Conservation (phyloP, 2,113 vertebrate species). For the Ceyx cyanopectus region DNA sequence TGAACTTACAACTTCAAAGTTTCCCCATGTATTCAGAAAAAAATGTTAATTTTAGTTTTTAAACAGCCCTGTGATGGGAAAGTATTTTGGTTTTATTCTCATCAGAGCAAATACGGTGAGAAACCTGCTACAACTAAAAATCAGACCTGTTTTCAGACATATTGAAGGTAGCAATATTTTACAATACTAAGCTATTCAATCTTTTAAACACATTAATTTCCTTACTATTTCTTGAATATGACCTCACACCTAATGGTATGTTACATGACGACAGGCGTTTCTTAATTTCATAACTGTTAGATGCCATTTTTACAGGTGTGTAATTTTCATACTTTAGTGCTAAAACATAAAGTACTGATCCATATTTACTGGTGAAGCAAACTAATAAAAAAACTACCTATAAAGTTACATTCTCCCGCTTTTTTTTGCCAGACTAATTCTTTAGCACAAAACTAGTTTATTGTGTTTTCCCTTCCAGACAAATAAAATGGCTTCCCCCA, state of each 20-base stretch:
- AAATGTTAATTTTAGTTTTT: slow-evolving; percentile 65
- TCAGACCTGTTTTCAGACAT: slow-evolving; percentile 61
- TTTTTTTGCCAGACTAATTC: slow-evolving; percentile 73
- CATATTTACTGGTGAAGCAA: slow-evolving; percentile 75
- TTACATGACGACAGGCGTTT: slow-evolving; percentile 72
- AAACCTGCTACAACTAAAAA: slow-evolving; percentile 33
- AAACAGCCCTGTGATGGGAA: slow-evolving; percentile 49
- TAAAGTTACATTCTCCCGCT: slow-evolving; percentile 74
- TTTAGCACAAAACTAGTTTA: slow-evolving; percentile 56
- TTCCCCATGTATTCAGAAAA: slow-evolving; percentile 67
- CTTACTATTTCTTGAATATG: slow-evolving; percentile 68
- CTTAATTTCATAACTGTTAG: slow-evolving; percentile 77
- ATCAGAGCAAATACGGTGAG: slow-evolving; percentile 52
- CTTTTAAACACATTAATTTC: slow-evolving; percentile 71
- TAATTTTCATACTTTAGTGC: slow-evolving; percentile 78
- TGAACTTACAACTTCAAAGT: slow-evolving; percentile 38
- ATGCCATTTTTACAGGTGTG: slow-evolving; percentile 75
- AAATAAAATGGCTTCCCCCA: slow-evolving; percentile 3
- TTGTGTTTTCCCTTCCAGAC: slow-evolving; percentile 34
- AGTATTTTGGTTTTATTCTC: slow-evolving; percentile 67
- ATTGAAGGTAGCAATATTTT: slow-evolving; percentile 71
- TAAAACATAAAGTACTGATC: slow-evolving; percentile 78
- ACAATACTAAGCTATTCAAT: slow-evolving; percentile 59
- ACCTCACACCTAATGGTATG: slow-evolving; percentile 73
- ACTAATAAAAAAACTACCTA: slow-evolving; percentile 82